Conservation (phyloP, 2,797 vertebrate species). For the Cossypha niveicapilla region DNA sequence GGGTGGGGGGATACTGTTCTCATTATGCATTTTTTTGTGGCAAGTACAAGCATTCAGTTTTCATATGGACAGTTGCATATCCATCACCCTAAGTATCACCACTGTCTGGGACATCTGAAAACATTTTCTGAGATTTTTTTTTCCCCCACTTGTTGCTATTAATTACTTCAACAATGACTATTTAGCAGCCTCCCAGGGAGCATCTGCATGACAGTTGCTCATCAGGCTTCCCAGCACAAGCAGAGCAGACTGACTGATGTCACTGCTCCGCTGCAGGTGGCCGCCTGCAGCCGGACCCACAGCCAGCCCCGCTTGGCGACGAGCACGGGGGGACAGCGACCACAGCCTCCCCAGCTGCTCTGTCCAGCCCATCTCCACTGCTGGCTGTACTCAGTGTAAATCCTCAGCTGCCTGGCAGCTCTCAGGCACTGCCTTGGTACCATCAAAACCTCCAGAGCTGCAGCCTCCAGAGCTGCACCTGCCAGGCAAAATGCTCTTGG, state of each 20-base stretch:
- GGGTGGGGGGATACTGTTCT: neutral
- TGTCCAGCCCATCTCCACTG: accelerated
- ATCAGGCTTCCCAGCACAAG: neutral
- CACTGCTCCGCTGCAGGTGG: neutral
- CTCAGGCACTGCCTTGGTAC: accelerated
- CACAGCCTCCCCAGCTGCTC: neutral
- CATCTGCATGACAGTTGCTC: slow-evolving; percentile 1
- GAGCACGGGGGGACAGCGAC: accelerated
- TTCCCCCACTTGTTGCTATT: neutral
- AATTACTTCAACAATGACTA: slow-evolving; percentile 20
- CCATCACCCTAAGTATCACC: neutral
- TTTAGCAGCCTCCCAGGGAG: slow-evolving; percentile 1
- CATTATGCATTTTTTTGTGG: neutral
- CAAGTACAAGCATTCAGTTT: neutral
- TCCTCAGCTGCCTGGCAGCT: neutral
- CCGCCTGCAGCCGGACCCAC: neutral
- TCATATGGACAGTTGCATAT: neutral
- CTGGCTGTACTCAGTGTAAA: neutral
- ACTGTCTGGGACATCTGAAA: neutral
- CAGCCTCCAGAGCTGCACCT: neutral
- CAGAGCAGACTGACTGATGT: neutral
- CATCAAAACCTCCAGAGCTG: too few species aligned
- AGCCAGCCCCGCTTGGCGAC: accelerated
- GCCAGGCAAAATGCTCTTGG: neutral
- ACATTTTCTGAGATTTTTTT: neutral